Evolutionary conservation across 2,113 vertebrate species (phyloP).

Genomic region (Mesembrinibis cayennensis): DNA sequence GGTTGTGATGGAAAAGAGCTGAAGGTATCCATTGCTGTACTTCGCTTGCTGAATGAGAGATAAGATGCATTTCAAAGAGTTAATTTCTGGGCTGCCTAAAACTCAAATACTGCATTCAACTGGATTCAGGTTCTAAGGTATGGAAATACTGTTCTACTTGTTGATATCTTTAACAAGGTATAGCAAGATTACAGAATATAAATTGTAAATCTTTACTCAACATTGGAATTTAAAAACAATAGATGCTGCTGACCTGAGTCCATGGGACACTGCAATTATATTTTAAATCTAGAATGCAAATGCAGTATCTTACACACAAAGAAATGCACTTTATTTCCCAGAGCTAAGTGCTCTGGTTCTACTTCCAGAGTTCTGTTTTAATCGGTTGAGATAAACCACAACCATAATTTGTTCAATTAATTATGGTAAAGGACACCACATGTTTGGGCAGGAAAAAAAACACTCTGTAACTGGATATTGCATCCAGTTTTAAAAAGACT

Average conservation of each 20-base stretch:
- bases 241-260: background rate
- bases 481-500: background rate
- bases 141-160: background rate
- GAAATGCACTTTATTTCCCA: conserved; percentile 16
- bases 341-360: background rate
- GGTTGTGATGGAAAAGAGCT: background rate
- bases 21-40: background rate
- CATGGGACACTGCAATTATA: background rate
- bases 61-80: background rate
- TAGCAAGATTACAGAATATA: background rate
- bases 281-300: background rate
- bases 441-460: background rate
- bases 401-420: background rate
- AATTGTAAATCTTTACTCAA: background rate
- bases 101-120: background rate
- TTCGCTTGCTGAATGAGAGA: background rate
- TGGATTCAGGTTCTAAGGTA: background rate
- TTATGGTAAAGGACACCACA: background rate
- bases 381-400: conserved; percentile 13
- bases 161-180: background rate
- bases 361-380: background rate
- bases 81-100: background rate
- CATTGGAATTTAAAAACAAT: background rate
- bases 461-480: background rate
- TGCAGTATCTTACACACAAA: background rate